A percentile compares a stretch with the other conserved stretches of the same genome.
Conservation (phyloP, 2,797 vertebrate genomes). For the Ciconia nigra region DNA sequence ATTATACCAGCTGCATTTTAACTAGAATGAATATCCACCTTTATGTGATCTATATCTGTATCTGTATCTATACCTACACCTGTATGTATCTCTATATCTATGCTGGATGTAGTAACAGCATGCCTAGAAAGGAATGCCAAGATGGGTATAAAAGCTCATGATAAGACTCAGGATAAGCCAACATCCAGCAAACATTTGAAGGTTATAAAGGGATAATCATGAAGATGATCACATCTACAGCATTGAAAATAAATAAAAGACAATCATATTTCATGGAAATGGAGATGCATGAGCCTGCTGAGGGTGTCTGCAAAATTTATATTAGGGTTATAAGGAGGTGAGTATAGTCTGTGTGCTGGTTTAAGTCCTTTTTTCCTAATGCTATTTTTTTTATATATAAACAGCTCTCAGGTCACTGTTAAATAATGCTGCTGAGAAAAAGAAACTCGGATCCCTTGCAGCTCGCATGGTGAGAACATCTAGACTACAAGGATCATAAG, state of each 20-base stretch:
- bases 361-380: background rate
- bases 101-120: background rate
- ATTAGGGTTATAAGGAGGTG: background rate
- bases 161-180: background rate
- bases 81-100: background rate
- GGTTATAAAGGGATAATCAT: background rate
- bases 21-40: background rate
- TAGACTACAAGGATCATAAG: background rate
- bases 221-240: background rate
- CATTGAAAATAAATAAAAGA: background rate
- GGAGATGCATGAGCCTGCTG: background rate
- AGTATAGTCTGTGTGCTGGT: background rate
- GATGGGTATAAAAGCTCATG: background rate
- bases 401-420: background rate
- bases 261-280: background rate
- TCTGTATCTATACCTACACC: background rate
- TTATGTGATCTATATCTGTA: background rate
- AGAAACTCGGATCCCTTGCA: background rate
- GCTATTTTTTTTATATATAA: background rate
- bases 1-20: background rate
- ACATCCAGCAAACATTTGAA: background rate
- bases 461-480: background rate
- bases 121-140: background rate
- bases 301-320: background rate
- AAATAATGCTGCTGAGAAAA: background rate